Base-by-base conservation (phyloP, 2,888 invertebrate genomes). In the Heliconius sara region DNA sequence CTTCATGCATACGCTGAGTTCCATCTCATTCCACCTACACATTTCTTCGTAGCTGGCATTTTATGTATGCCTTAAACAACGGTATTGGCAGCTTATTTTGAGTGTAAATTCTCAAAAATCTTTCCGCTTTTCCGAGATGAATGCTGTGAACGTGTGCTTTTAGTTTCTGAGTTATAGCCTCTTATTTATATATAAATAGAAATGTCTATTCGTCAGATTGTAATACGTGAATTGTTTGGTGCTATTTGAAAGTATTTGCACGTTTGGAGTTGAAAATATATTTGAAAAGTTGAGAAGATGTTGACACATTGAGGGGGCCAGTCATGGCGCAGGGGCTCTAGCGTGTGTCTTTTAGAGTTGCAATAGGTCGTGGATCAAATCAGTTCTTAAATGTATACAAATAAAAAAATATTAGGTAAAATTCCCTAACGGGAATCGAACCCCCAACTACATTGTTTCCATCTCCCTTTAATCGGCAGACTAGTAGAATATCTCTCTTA, bases 1-100 rank as follows among this genome's bases (percentile, higher is more conserved):
- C 43, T 47, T 25, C 65, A 67, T 27, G 67, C 82, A 67, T 67
- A 47, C 43, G 47, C 66, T 16, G 52, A 34, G 30, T 67, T 78
- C 60, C 70, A 70, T 70, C 43, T 70, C 25, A 47, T n/a, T 19
- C 60, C n/a, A 60, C 60, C 12, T 16, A 60, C 82, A 82, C 79
- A 79, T 82, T 80, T 80, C 80, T 72, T 77, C 65, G 47, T 13
- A 66, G 27, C 43, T 27, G 75, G 66, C 80, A 77, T 82, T 80
- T 80, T 77, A 79, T 78, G 76, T 78, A 79, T 72, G 81, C 77
- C 76, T 81, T 73, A 81, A 72, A 79, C 79, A 80, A 82, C 60
- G 67, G 65, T 79, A 82, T 82, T 79, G 82, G 79, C 79, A 81
- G 82, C 77, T 79, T 67, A 78, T 76, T 82, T 74, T 80, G 77